Conservation (phyloP, 2,888 invertebrate species). For the Orchesellides sinensis region DNA sequence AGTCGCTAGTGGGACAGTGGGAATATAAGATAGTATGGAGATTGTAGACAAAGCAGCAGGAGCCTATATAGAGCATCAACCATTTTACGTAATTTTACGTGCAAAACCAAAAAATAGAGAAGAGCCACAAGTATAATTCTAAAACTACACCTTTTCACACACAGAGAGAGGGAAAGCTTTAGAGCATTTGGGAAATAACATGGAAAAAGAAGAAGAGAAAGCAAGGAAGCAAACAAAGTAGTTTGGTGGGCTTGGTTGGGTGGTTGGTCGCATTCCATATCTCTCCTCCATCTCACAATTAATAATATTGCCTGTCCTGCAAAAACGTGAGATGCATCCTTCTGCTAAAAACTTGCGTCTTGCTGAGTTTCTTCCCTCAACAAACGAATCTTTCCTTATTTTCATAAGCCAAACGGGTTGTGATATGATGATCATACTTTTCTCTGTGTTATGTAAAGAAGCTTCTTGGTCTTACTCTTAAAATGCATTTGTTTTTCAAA, state of each 20-base stretch:
- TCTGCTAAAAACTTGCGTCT: slow-evolving; percentile 4
- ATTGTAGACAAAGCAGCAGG: not conserved
- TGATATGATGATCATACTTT: not conserved
- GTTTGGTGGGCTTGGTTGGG: not conserved
- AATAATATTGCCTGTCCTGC: slow-evolving; percentile 75
- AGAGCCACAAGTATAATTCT: not conserved
- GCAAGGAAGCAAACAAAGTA: not conserved
- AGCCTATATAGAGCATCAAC: slow-evolving; percentile 3
- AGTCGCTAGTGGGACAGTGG: not conserved
- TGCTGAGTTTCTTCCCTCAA: not conserved
- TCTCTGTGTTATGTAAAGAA: slow-evolving; percentile 7
- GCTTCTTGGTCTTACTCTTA: not conserved
- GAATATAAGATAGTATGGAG: not conserved
- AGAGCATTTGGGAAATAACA: slow-evolving; percentile 1
- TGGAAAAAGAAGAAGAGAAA: slow-evolving; percentile 3
- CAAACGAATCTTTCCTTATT: slow-evolving; percentile 26
- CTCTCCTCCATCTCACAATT: slow-evolving; percentile 73
- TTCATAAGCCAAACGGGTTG: slow-evolving; percentile 24
- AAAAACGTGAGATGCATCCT: slow-evolving; percentile 75
- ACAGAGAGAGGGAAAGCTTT: too few relatives aligned
- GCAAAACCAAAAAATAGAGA: not conserved
- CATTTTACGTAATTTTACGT: slow-evolving; percentile 39
- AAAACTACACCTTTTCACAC: not conserved
- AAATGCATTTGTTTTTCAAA: slow-evolving; percentile 34
- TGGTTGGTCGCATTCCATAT: slow-evolving; percentile 70